phyloP scores from a whole-genome alignment of 1,140 invertebrate species.

The Papilio aristodemus region DNA sequence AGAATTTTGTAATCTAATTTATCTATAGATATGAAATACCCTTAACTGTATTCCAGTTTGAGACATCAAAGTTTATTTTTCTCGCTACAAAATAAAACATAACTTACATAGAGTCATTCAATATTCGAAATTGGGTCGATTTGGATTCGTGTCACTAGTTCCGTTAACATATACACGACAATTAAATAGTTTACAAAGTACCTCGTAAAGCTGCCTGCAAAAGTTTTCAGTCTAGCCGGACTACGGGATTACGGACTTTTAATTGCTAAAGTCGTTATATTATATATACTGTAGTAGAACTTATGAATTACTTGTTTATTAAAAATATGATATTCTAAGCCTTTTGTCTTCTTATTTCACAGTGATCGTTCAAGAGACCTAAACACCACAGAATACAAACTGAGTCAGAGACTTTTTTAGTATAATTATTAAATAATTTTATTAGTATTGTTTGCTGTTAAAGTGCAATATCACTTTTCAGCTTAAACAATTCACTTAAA shows the following conservation, averaged over 20 bases:
- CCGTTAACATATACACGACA: conserved; percentile 2
- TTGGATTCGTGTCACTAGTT: conserved; percentile 1
- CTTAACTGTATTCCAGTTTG: no score
- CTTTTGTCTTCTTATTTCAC: no score
- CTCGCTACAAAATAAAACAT: background rate
- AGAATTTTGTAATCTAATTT: no score
- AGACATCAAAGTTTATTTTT: background rate
- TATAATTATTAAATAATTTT: no score
- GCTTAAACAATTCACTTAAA: no score
- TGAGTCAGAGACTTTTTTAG: no score
- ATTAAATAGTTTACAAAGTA: conserved; percentile 1
- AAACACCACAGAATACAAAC: no score
- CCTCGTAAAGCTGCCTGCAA: background rate
- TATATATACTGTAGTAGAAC: background rate
- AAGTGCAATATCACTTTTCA: no score
- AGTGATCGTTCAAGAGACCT: no score
- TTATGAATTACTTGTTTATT: background rate
- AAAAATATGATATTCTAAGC: background rate
- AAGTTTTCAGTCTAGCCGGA: background rate
- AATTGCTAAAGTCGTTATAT: background rate
- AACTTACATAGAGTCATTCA: background rate
- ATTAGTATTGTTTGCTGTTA: no score
- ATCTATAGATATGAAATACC: no score
- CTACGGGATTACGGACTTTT: background rate
- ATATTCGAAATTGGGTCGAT: background rate